Evolutionary conservation across 2,113 vertebrate species (phyloP), one percentile per base, ranked within the genome.

Genomic region (Rousettus leschenaultii): DNA sequence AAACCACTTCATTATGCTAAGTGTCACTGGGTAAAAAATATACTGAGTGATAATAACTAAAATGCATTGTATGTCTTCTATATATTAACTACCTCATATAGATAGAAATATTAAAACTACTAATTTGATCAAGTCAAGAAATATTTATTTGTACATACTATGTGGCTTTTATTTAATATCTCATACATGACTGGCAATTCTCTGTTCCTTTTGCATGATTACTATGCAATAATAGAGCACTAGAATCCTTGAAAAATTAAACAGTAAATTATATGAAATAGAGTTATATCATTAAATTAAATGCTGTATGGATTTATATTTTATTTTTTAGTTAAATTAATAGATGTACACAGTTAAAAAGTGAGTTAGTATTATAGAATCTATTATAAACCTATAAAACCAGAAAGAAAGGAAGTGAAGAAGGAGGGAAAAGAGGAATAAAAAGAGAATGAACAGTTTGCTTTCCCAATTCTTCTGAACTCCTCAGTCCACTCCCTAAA

Each of bases 31-130:
- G 28, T 94, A 79, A 93, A 57, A 48, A 92, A 89, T 63, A 55
- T 80, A 22, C 35, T 35, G n/a, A 53, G 26, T 77, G n/a, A 55
- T 65, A 88, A 90, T 30, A 66, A 77, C 11, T 45, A 66, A 80
- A 96, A 92, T 92, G 71, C n/a, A 86, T 10, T 73, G 59, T 85
- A 63, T 86, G 5, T 6, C 35, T 94, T 79, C 35, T 7, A 28
- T 30, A 10, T 55, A 51, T 59, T 86, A 35, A 51, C 30, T 89
- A 84, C 2, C 35, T 85, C 74, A 85, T 65, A 3, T 51, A 75
- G 3, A 24, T 59, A 71, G 73, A 86, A 71, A 59, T 38, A 65
- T 75, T 45, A 91, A 48, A 83, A 45, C 16, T 59, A 26, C 61
- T 70, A 88, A 3, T 55, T 61, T 77, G 22, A 75, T 59, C 24